Percentiles rank a stretch among this genome's conserved stretches.
These are phyloP conservation scores for Zaprionus gabonicus DNA, from an alignment of 1,140 invertebrate species.

Conservation along the genomic window DNA sequence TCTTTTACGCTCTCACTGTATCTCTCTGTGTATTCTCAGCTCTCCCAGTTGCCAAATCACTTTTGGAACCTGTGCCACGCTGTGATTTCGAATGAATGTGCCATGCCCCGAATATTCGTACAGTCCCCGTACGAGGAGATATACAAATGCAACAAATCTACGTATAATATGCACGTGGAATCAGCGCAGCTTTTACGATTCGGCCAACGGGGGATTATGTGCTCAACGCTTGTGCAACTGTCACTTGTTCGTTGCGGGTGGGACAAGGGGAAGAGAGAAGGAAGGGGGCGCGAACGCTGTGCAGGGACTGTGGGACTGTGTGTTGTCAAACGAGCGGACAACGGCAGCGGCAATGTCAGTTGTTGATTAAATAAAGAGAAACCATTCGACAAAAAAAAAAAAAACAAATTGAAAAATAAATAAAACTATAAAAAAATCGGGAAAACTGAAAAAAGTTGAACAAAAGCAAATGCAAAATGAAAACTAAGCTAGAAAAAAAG, in stretches of 20 bases:
- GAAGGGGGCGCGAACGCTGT: not conserved
- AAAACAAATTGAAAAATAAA: constrained; percentile 35
- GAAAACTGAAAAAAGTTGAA: constrained; percentile 23
- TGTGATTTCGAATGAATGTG: constrained; percentile 54
- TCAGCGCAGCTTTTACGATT: constrained; percentile 67
- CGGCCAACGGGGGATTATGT: constrained; percentile 74
- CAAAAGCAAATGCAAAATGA: constrained; percentile 47
- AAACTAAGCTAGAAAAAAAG: constrained; percentile 49
- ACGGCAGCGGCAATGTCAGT: constrained; percentile 59
- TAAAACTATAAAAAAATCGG: not conserved
- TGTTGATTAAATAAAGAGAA: constrained; percentile 78
- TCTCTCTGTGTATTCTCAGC: not conserved
- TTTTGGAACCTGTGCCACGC: constrained; percentile 62
- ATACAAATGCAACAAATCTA: constrained; percentile 77
- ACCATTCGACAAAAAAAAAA: constrained; percentile 32
- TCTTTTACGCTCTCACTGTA: not conserved
- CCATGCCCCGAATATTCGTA: constrained; percentile 11
- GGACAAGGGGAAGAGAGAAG: not conserved
- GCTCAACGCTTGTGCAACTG: constrained; percentile 50
- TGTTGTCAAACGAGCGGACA: constrained; percentile 62
- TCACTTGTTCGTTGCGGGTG: constrained; percentile 7
- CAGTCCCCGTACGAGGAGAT: not conserved
- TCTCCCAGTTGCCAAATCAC: constrained; percentile 63
- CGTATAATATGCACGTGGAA: constrained; percentile 74
- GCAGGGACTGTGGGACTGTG: not conserved